Evolutionary conservation across 64 coral and sea anemone species (phyloP).

Genomic region (Montipora capricornis): DNA sequence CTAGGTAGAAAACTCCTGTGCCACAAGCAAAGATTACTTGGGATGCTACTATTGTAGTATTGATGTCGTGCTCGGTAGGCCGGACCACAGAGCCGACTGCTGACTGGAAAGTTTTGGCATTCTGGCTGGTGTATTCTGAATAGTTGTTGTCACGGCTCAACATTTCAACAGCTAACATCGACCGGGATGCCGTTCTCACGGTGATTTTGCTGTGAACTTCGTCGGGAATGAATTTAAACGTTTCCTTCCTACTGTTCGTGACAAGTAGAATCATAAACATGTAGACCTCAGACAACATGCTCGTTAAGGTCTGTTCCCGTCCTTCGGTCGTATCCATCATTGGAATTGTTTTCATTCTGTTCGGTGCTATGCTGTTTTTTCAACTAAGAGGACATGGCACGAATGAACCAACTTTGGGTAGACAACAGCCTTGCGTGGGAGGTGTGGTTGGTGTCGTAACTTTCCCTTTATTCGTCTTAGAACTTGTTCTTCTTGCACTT

Average conservation of each 20-base stretch:
- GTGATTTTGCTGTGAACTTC: no score
- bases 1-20: constrained; percentile 55
- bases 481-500: constrained; percentile 27
- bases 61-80: neutral
- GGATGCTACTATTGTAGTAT: neutral
- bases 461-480: constrained; percentile 42
- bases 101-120: no score
- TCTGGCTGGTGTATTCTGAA: no score
- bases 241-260: no score
- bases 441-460: constrained; percentile 60
- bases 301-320: constrained; percentile 47
- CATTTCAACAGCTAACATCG: no score
- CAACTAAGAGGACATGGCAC: neutral
- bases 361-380: constrained; percentile 63
- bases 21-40: constrained; percentile 34
- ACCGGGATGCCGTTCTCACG: no score
- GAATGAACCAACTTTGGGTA: neutral
- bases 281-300: neutral
- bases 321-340: constrained; percentile 11
- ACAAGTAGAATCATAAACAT: no score
- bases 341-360: constrained; percentile 50
- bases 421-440: constrained; percentile 79
- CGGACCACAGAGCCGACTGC: no score
- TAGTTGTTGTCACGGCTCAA: no score
- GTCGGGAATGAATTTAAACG: no score